Conservation (phyloP, 2,888 invertebrate species). For the Agrotis exclamationis region DNA sequence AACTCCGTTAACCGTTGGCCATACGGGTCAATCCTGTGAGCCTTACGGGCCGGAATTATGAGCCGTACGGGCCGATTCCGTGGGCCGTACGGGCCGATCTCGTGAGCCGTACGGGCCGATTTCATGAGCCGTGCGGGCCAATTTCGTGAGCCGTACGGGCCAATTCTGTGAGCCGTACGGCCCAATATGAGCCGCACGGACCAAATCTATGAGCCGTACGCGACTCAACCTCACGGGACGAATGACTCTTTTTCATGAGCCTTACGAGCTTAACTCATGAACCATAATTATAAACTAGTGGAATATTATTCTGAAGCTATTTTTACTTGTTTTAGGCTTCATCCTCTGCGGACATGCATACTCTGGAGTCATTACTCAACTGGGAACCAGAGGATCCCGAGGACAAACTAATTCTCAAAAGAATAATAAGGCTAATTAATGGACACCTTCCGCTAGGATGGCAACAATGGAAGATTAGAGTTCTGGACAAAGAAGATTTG, state of each 20-base stretch:
- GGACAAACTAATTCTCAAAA: not conserved
- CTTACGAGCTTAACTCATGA: not conserved
- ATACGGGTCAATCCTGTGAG: too few relatives aligned
- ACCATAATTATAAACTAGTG: too few relatives aligned
- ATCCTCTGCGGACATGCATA: constrained; percentile 11
- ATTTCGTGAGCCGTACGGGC: too few relatives aligned
- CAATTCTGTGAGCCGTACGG: constrained; percentile 2
- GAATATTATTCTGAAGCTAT: too few relatives aligned
- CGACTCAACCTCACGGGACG: not conserved
- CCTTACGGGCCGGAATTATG: too few relatives aligned
- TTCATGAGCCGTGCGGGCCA: too few relatives aligned
- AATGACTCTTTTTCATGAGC: not conserved
- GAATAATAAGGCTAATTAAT: not conserved
- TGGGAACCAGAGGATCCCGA: not conserved
- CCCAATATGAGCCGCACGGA: not conserved
- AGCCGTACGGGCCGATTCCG: too few relatives aligned
- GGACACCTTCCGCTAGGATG: not conserved
- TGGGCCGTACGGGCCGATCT: too few relatives aligned
- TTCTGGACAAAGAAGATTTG: not conserved
- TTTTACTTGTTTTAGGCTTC: constrained; percentile 4
- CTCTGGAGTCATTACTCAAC: not conserved
- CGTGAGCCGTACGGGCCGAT: too few relatives aligned
- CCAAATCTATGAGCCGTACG: not conserved
- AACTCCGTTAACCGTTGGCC: not conserved
- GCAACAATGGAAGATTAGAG: not conserved